phyloP scores from a whole-genome alignment of 2,888 invertebrate genomes.

The Labia minor region DNA sequence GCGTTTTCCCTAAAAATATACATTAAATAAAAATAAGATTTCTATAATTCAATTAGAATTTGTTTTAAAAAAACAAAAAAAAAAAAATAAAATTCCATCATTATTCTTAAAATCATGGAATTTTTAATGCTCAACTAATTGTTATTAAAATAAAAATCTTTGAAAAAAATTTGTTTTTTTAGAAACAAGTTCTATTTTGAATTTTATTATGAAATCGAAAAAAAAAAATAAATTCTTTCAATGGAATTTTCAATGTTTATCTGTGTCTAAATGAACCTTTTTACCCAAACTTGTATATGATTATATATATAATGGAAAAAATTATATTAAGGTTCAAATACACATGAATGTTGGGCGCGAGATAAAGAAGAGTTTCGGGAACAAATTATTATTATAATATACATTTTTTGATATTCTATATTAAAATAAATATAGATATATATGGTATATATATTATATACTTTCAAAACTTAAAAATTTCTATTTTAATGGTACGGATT shows the following conservation, averaged over 20 bases:
- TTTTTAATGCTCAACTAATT: neutral
- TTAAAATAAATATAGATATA: neutral
- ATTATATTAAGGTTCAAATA: neutral
- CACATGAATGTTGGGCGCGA: neutral
- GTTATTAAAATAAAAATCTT: neutral
- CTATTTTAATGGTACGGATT: constrained; percentile 4
- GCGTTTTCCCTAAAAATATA: neutral
- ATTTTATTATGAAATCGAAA: neutral
- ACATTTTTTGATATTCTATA: neutral
- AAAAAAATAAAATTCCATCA: neutral
- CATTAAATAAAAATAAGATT: neutral
- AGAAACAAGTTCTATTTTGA: neutral
- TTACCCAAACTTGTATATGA: neutral
- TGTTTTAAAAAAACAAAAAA: neutral
- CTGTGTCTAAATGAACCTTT: neutral
- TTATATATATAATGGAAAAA: neutral
- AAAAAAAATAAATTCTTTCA: neutral
- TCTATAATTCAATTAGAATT: no score
- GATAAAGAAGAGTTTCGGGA: neutral
- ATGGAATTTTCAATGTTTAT: neutral
- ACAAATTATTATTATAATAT: neutral
- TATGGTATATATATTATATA: neutral
- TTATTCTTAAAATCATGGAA: neutral
- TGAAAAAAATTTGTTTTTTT: neutral
- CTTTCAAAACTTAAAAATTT: neutral